Conservation (phyloP, 2,888 invertebrate species). For the Lottia scabra region DNA sequence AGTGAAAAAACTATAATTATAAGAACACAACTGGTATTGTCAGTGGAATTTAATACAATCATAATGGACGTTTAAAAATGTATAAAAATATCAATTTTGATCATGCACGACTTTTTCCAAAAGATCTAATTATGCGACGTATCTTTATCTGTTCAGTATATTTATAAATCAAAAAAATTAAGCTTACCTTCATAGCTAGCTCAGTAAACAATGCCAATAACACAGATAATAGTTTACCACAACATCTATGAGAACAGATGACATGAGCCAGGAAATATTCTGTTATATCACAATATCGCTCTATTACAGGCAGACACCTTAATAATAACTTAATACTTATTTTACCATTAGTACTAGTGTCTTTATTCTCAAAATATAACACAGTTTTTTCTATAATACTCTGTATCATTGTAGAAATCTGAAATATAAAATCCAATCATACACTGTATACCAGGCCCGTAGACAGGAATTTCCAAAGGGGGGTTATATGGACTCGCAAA, state of each 20-base stretch:
- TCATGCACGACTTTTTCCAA: too few relatives aligned
- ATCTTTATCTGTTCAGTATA: too few relatives aligned
- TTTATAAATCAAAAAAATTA: neutral
- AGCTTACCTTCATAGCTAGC: slow-evolving; percentile 77
- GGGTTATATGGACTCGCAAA: too few relatives aligned
- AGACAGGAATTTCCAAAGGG: too few relatives aligned
- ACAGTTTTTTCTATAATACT: slow-evolving; percentile 1
- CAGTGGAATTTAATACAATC: too few relatives aligned
- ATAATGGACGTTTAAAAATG: too few relatives aligned
- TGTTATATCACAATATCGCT: slow-evolving; percentile 81
- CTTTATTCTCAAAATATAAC: neutral
- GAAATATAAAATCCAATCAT: too few relatives aligned
- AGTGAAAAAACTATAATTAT: too few relatives aligned
- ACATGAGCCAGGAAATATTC: slow-evolving; percentile 85
- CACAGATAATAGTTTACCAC: slow-evolving; percentile 85
- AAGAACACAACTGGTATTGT: too few relatives aligned
- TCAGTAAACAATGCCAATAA: slow-evolving; percentile 87
- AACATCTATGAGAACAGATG: slow-evolving; percentile 81
- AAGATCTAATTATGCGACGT: too few relatives aligned
- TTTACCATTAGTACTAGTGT: neutral
- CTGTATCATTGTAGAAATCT: slow-evolving; percentile 8
- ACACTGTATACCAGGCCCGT: too few relatives aligned
- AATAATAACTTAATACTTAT: slow-evolving; percentile 17
- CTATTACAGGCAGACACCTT: slow-evolving; percentile 76
- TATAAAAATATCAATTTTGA: too few relatives aligned